phyloP scores from a whole-genome alignment of 2,113 vertebrate genomes.

The Rousettus leschenaultii region DNA sequence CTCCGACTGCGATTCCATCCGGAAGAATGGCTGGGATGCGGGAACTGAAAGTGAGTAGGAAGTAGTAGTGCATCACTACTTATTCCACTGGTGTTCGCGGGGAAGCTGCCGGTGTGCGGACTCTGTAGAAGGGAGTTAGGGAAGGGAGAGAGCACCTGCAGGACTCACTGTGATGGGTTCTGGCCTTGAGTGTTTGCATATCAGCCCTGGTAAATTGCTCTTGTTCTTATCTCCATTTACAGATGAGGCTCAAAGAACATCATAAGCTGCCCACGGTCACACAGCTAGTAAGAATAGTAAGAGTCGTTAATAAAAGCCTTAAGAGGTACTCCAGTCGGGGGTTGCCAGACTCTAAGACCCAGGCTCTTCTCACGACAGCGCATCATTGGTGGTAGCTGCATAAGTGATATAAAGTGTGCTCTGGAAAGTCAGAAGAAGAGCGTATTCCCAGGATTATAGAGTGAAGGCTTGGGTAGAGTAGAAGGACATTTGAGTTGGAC shows the following conservation, averaged over 20 bases:
- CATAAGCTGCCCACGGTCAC: not conserved
- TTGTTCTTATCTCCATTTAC: not conserved
- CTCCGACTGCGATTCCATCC: conserved; percentile 94
- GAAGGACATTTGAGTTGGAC: not conserved
- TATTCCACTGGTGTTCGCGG: fast-evolving
- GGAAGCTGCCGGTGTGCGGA: not conserved
- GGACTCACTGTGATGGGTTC: fast-evolving
- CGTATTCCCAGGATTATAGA: not conserved
- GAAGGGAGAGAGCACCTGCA: fast-evolving
- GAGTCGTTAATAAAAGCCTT: not conserved
- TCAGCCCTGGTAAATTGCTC: too few relatives aligned
- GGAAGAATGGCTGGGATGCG: conserved; percentile 92
- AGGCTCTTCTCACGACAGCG: fast-evolving
- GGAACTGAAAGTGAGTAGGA: conserved; percentile 87
- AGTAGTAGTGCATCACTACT: fast-evolving
- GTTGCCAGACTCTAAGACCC: not conserved
- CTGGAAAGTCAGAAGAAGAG: not conserved
- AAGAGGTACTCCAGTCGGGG: not conserved
- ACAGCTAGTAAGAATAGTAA: not conserved
- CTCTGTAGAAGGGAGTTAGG: not conserved
- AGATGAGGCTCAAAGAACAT: not conserved
- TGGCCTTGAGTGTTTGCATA: not conserved
- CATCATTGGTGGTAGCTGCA: fast-evolving
- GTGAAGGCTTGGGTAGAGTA: not conserved
- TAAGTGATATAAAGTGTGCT: fast-evolving